These are phyloP conservation scores for Drosophila novamexicana DNA, from an alignment of 1,140 invertebrate species.

Conservation along the genomic window DNA sequence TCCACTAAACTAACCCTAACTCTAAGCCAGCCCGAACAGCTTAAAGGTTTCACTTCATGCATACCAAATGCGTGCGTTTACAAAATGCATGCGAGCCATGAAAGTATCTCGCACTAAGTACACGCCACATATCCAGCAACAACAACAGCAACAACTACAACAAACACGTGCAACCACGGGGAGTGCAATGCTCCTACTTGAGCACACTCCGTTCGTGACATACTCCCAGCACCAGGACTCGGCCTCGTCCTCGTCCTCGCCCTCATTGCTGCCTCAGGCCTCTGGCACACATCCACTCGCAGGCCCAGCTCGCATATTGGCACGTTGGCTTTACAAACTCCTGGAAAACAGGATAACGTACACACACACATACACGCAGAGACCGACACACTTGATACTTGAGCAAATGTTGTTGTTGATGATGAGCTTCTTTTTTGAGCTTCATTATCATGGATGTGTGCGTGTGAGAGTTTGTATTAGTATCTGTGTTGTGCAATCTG, in stretches of 20 bases:
- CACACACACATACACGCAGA: not conserved
- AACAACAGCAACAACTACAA: not conserved
- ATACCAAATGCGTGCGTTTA: constrained; percentile 55
- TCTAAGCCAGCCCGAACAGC: constrained; percentile 43
- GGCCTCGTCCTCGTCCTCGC: constrained; percentile 3
- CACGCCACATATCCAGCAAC: not conserved
- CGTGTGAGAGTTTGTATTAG: constrained; percentile 27
- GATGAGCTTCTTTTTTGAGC: constrained; percentile 39
- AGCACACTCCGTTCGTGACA: constrained; percentile 66
- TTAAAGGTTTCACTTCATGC: constrained; percentile 77
- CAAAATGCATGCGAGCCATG: constrained; percentile 38
- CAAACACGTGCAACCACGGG: constrained; percentile 18
- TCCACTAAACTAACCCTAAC: constrained; percentile 48
- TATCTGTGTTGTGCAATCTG: constrained; percentile 65
- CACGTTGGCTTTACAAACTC: constrained; percentile 54
- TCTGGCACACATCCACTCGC: constrained; percentile 44
- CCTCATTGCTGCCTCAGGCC: constrained; percentile 13
- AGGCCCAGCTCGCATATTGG: constrained; percentile 46
- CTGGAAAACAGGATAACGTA: constrained; percentile 22
- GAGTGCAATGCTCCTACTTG: constrained; percentile 79
- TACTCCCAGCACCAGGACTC: constrained; percentile 52
- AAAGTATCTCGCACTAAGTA: constrained; percentile 12
- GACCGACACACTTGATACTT: constrained; percentile 48
- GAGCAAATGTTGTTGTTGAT: constrained; percentile 44
- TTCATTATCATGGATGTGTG: constrained; percentile 30